phyloP scores from a whole-genome alignment of 1,140 invertebrate species.

The Ganaspis sp. region DNA sequence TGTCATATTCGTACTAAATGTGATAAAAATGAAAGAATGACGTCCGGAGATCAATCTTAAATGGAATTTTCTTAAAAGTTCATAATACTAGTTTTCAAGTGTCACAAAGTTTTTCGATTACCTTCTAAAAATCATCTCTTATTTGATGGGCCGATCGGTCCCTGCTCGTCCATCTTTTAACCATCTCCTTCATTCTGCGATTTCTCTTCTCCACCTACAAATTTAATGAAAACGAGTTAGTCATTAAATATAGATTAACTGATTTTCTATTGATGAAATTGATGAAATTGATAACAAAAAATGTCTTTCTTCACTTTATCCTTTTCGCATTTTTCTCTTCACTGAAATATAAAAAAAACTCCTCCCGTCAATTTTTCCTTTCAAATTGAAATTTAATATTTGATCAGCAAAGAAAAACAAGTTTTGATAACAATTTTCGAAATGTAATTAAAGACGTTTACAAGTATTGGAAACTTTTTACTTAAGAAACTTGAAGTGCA shows the following conservation, averaged over 20 bases:
- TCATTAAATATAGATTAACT: background rate
- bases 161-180: constrained; percentile 50
- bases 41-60: background rate
- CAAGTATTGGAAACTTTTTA: background rate
- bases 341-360: too few species aligned
- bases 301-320: too few species aligned
- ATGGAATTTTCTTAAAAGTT: constrained; percentile 5
- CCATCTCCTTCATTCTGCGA: constrained; percentile 60
- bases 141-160: constrained; percentile 61
- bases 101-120: constrained; percentile 45
- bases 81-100: constrained; percentile 27
- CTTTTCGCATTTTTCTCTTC: too few species aligned
- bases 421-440: background rate
- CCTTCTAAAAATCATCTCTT: constrained; percentile 76
- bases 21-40: too few species aligned
- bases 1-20: too few species aligned
- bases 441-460: background rate
- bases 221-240: background rate
- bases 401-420: background rate
- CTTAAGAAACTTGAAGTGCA: background rate
- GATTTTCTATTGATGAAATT: too few species aligned
- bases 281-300: too few species aligned
- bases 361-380: background rate
- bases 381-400: background rate
- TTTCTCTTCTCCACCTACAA: constrained; percentile 22